These are phyloP conservation scores for Limnothrissa miodon DNA, from an alignment of 2,113 vertebrate species.

Conservation along the genomic window DNA sequence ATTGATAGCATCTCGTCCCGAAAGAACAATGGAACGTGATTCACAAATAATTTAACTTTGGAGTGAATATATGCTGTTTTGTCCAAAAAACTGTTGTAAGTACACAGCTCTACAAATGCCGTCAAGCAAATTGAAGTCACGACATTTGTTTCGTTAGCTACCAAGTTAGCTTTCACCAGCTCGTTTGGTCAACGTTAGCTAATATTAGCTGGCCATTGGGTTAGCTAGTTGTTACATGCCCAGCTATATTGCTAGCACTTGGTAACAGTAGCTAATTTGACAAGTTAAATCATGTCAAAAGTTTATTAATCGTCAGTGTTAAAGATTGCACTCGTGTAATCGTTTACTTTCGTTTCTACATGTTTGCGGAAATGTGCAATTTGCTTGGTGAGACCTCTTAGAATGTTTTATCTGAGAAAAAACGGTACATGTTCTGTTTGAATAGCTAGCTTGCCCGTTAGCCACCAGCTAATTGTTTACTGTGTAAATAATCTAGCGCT, in stretches of 20 bases:
- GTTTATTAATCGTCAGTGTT: not conserved
- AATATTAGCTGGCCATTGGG: slow-evolving; percentile 15
- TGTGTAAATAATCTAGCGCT: slow-evolving; percentile 46
- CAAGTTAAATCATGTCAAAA: slow-evolving; percentile 1
- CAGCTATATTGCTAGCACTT: not conserved
- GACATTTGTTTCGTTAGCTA: slow-evolving; percentile 6
- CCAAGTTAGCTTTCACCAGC: slow-evolving; percentile 10
- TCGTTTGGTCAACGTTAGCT: slow-evolving; percentile 4
- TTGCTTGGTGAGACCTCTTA: not conserved
- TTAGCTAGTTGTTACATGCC: slow-evolving; percentile 2
- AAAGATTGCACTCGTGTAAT: not conserved
- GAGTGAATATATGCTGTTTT: slow-evolving; percentile 21
- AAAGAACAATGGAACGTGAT: slow-evolving; percentile 22
- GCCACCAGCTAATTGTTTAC: slow-evolving; percentile 44
- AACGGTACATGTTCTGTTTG: slow-evolving; percentile 8
- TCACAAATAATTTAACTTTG: slow-evolving; percentile 19
- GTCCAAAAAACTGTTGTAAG: not conserved
- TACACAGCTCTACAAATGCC: not conserved
- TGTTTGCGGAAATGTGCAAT: not conserved
- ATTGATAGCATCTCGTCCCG: slow-evolving; percentile 46
- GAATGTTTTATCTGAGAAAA: not conserved
- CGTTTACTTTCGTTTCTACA: not conserved
- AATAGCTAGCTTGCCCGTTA: slow-evolving; percentile 29
- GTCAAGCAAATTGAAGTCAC: not conserved
- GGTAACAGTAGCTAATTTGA: not conserved